Base-by-base conservation (phyloP, 2,888 invertebrate species). In the Parnassius glacialis region DNA sequence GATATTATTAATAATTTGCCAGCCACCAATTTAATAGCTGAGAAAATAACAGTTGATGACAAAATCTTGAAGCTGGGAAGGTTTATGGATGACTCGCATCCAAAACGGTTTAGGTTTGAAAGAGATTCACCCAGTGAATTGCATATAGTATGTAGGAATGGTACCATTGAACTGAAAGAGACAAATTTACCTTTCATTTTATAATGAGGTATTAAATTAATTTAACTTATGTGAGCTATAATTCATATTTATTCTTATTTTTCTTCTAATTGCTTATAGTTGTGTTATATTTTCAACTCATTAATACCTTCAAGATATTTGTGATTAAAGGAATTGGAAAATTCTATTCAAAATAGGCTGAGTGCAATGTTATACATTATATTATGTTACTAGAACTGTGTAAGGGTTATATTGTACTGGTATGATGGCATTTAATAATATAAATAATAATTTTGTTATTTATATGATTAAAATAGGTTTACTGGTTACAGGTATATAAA, bases 141-240 rank as follows among this genome's bases (percentile, higher is more conserved):
- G 66, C 84, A 90, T 61, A 83, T 92, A 82, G 92, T 91, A 55
- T 92, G 92, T 84, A 90, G 86, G 75, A 92, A 92, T 82, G 92
- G 92, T 66, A 85, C 88, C 45, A 91, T 92, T 75, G 87, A 87
- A 65, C 77, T 92, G 60, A 90, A 87, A 69, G 85, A 91, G 68
- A 87, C 90, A 61, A 75, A 82, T 67, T 62, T 80, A 72, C 86
- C 90, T n/a, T 87, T 90, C 72, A 72, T 81, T 62, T 55, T 87
- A 64, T 87, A 83, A 67, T 47, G 10, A 20, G 45, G 12, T 59
- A 67, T 34, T 34, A 34, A 34, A 34, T 34, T 34, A 34, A 34
- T 34, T 34, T 34, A 7, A 34, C 5, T 34, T 34, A 7, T 34
- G 34, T 5, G 3, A 7, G 7, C 34, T 5, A 34, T 3, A 7